Base-by-base conservation (phyloP, 92 coral and sea anemone genomes). In the Parazoanthus atlanticus region DNA sequence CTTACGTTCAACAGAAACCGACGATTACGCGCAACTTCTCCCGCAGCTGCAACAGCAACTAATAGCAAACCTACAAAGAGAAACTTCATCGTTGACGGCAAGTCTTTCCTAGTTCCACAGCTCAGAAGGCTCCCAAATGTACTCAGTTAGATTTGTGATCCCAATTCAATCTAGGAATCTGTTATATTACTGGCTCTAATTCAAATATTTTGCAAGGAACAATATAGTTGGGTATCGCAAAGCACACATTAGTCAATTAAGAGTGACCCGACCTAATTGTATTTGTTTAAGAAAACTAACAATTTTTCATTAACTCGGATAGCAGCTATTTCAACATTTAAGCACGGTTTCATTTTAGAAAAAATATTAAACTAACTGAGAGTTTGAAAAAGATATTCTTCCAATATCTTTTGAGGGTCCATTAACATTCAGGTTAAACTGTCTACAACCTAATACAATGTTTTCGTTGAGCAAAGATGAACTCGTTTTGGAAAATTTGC, bases 11-110 rank as follows among this genome's bases (percentile, higher is more conserved):
- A 65, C 71, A 46, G 70, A 40, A 85, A 73, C 21, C 64, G 71
- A 34, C 64, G 81, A 56, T 36, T 72, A 19, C 71, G 81, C 9
- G 23, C 84, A 72, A 40, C 72, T 25, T 47, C 33, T 73, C 65
- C 82, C 21, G 82, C 82, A n/a, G 82, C 6, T 78, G 66, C 82
- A 13, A 49, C 66, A n/a, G 82, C 82, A 17, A 47, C 82, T 43
- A 78, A n/a, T 3, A 46, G 11, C 66, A 78, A 29, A 78, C 26
- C 66, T 26, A 49, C 34, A 7, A 78, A 78, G 21, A 78, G 40
- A 49, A 29, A 6, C 82, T 78, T 78, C 82, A 78, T 78, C 25
- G 23, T 78, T 46, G 34, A 46, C 25, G 30, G 56, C 38, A n/a
- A 16, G 3, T 1, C 2, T 30, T 36, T 16, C 43, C 3, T 73